Evolutionary conservation across 2,797 vertebrate species (phyloP), one percentile per base, ranked within the genome.

Genomic region (Harpagifer antarcticus): DNA sequence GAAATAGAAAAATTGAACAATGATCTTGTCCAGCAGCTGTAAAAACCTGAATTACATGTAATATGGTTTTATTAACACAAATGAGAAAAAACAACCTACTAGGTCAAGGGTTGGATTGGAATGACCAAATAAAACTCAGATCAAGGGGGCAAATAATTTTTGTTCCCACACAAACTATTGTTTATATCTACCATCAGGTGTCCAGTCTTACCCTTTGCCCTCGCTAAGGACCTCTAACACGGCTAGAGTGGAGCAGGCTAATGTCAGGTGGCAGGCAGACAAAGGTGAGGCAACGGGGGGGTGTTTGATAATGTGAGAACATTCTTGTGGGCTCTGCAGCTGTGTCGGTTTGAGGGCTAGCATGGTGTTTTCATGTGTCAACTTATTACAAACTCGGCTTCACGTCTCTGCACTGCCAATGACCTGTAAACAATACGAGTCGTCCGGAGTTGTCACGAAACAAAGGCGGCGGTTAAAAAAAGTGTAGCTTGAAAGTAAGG

Each of bases 221-320:
- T 73, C 57, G 2, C 72, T 57, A 49, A 81, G 72, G 76, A 82
- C 73, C 78, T 74, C 71, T 83, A 77, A 81, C 81, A 70, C 84
- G 85, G 66, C 80, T 69, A 71, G 82, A 74, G 78, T 72, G 86
- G 78, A 70, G 76, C 79, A 40, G 60, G 43, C 79, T 94, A 92
- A 95, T 92, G 80, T 86, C 86, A 86, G 89, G 76, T 90, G 94
- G 89, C 93, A 93, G 86, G 47, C 76, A 70, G 61, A 95, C 92
- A 95, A 95, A 93, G 90, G 89, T 89, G 81, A 84, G 64, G 58
- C 89, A 31, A 43, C 8, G 63, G 90, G 93, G 93, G 89, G 87
- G 88, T 73, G 71, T 57, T 63, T 71, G 79, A 72, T 91, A 92
- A 89, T 89, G 91, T 74, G 83, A 74, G 76, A 92, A 90, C 90